phyloP scores from a whole-genome alignment of 2,888 invertebrate genomes.

The Caenorhabditis uteleia region DNA sequence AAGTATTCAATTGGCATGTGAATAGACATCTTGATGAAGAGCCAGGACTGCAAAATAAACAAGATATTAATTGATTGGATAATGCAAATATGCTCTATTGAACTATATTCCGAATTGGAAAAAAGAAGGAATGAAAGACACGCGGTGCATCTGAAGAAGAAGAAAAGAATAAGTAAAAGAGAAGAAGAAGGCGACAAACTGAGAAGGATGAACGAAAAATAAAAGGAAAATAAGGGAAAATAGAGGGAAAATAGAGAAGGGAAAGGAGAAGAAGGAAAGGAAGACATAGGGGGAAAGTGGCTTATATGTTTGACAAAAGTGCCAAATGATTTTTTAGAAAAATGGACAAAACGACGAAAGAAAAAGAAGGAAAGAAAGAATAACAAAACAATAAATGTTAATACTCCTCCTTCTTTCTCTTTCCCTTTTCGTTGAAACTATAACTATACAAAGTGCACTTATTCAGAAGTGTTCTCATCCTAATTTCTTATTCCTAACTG shows the following conservation, averaged over 20 bases:
- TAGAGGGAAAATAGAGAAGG: too few relatives aligned
- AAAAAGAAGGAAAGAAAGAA: not conserved
- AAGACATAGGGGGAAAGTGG: not conserved
- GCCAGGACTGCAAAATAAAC: conserved; percentile 31
- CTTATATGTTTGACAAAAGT: conserved; percentile 12
- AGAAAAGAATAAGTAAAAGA: too few relatives aligned
- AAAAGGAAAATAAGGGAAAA: too few relatives aligned
- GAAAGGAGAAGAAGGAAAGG: not conserved
- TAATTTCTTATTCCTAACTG: too few relatives aligned
- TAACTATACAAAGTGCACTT: not conserved
- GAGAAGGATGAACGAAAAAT: too few relatives aligned
- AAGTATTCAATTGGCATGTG: conserved; percentile 92
- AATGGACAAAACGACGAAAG: not conserved
- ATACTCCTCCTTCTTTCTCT: conserved; percentile 1
- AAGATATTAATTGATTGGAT: not conserved
- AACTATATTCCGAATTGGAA: conserved; percentile 8
- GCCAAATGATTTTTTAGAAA: conserved; percentile 10
- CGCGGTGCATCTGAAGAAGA: too few relatives aligned
- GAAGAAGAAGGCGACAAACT: too few relatives aligned
- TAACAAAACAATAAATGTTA: conserved; percentile 5
- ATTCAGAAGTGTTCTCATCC: not conserved
- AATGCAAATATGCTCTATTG: too few relatives aligned
- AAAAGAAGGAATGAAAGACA: too few relatives aligned
- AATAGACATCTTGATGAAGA: conserved; percentile 75
- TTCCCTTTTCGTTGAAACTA: not conserved